These are phyloP conservation scores for Penelope pileata DNA, from an alignment of 2,113 vertebrate species.

Conservation along the genomic window DNA sequence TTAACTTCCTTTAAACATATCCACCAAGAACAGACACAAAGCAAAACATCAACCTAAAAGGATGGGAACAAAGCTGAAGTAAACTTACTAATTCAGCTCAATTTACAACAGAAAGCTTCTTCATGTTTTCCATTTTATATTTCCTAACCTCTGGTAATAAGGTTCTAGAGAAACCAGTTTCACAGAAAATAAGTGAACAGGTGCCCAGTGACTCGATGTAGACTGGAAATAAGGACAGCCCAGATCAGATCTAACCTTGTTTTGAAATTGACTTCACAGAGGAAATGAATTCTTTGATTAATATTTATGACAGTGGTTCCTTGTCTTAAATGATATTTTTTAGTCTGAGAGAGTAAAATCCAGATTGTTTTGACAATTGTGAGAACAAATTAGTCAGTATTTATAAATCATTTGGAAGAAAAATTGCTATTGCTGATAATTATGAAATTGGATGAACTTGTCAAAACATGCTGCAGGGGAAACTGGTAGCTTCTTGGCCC, in stretches of 20 bases:
- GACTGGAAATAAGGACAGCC: not conserved
- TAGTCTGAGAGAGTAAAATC: not conserved
- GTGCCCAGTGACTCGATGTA: not conserved
- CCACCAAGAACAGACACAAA: not conserved
- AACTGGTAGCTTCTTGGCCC: not conserved
- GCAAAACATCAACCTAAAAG: not conserved
- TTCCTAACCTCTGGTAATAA: constrained; percentile 1
- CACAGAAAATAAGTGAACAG: not conserved
- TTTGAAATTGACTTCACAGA: constrained; percentile 27
- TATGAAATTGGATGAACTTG: not conserved
- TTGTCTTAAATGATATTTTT: not conserved
- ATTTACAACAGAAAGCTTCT: not conserved
- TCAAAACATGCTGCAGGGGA: not conserved
- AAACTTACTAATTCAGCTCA: not conserved
- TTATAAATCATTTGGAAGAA: constrained; percentile 35
- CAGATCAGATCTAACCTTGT: not conserved
- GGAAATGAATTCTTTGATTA: not conserved
- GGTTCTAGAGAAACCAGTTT: constrained; percentile 14
- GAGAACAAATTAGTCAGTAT: constrained; percentile 40
- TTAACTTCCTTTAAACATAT: not conserved
- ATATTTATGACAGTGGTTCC: not conserved
- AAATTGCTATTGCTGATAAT: constrained; percentile 12
- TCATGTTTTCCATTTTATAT: not conserved
- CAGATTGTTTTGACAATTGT: constrained; percentile 42
- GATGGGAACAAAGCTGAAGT: not conserved